A percentile compares a stretch with the other conserved stretches of the same genome.
Evolutionary conservation across 2,113 vertebrate genomes (phyloP).

Genomic region (Neomonachus schauinslandi): DNA sequence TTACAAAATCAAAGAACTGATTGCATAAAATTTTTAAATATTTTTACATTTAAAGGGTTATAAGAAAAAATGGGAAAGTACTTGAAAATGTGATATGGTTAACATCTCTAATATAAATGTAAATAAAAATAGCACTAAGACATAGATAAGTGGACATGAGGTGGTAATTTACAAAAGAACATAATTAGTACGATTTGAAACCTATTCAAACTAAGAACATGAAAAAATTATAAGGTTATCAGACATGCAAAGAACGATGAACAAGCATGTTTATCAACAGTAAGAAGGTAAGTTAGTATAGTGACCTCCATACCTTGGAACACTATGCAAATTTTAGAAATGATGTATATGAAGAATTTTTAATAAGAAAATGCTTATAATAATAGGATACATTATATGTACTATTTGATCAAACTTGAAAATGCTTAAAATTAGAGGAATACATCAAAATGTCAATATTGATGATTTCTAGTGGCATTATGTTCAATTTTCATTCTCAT

Average conservation of each 20-base stretch:
- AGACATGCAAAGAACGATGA: constrained; percentile 7
- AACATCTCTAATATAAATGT: not conserved
- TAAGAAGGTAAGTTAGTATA: not conserved
- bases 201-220: not conserved
- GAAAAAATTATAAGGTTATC: constrained; percentile 21
- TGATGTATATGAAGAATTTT: not conserved
- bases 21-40: not conserved
- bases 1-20: not conserved
- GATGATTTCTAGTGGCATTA: not conserved
- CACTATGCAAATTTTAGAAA: not conserved
- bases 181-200: constrained; percentile 7
- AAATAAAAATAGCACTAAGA: not conserved
- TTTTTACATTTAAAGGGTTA: not conserved
- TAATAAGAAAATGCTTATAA: not conserved
- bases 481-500: not conserved
- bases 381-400: not conserved
- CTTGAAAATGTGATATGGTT: not conserved
- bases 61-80: constrained; percentile 7
- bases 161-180: not conserved
- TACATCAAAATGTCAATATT: not conserved
- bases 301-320: not conserved
- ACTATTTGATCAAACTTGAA: not conserved
- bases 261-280: not conserved
- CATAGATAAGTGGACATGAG: not conserved
- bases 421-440: not conserved